These are phyloP conservation scores for Beris morrisii DNA, from an alignment of 2,888 invertebrate species.

Conservation along the genomic window DNA sequence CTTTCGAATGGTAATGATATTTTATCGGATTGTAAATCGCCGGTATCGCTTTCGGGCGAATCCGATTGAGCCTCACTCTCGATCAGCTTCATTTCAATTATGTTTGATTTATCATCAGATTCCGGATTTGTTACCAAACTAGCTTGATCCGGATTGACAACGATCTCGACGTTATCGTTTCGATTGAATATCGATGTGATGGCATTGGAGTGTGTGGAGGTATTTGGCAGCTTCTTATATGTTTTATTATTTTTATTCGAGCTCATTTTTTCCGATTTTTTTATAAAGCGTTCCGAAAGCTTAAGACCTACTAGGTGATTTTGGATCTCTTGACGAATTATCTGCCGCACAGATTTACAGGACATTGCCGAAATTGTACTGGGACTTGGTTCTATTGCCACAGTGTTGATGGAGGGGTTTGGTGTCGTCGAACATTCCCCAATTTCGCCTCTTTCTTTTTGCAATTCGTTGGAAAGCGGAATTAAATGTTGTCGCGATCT, in stretches of 20 bases:
- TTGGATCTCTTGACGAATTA: slow-evolving; percentile 3
- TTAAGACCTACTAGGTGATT: neutral
- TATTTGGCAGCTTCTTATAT: no score
- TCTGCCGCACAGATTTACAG: neutral
- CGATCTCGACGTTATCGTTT: neutral
- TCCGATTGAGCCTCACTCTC: neutral
- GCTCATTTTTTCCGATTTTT: neutral
- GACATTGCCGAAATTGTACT: neutral
- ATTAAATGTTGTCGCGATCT: slow-evolving; percentile 13
- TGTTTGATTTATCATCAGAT: neutral
- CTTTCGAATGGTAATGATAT: neutral
- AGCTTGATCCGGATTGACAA: neutral
- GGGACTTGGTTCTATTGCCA: neutral
- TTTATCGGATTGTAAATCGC: neutral
- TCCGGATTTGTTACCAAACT: neutral
- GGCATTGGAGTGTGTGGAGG: no score
- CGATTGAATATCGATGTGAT: no score
- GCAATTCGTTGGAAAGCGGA: slow-evolving; percentile 8
- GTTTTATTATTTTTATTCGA: no score
- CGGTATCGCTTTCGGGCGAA: neutral
- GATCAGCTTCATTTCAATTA: neutral
- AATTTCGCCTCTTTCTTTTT: slow-evolving; percentile 11
- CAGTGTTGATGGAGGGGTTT: neutral
- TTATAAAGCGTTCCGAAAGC: neutral
- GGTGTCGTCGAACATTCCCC: neutral